These are phyloP conservation scores for Fistularia tabacaria DNA, from an alignment of 2,797 vertebrate genomes.

Conservation along the genomic window DNA sequence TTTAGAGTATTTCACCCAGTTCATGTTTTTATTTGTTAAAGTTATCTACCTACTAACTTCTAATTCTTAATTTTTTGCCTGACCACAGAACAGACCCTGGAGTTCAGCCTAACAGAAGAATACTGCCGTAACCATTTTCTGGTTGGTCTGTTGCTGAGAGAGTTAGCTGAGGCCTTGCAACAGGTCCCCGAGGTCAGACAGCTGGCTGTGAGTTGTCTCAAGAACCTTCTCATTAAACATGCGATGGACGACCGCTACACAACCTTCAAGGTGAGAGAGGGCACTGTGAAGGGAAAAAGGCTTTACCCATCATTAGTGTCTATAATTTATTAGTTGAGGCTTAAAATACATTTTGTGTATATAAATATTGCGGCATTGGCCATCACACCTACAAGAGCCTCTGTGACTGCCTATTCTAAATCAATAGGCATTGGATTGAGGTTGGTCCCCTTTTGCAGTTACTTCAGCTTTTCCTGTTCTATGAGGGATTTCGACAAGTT, in stretches of 20 bases:
- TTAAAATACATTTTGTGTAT: no score
- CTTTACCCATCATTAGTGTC: no score
- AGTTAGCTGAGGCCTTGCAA: slow-evolving; percentile 86
- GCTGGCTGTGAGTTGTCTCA: slow-evolving; percentile 85
- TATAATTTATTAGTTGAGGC: neutral
- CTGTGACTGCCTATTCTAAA: no score
- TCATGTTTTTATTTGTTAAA: neutral
- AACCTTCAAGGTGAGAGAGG: slow-evolving; percentile 79
- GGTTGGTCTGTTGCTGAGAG: slow-evolving; percentile 89
- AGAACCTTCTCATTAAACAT: slow-evolving; percentile 96
- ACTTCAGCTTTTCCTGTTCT: no score
- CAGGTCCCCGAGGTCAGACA: slow-evolving; percentile 86
- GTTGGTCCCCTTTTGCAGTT: no score
- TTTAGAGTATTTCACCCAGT: no score
- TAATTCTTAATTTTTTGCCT: slow-evolving; percentile 8
- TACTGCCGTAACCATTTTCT: slow-evolving; percentile 95
- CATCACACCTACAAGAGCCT: no score
- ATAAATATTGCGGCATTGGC: no score
- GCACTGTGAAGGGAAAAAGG: no score
- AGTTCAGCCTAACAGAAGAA: slow-evolving; percentile 92
- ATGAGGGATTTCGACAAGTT: no score
- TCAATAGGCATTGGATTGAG: no score
- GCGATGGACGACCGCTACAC: slow-evolving; percentile 91
- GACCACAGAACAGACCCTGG: slow-evolving; percentile 86
- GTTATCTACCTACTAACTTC: neutral